phyloP scores from a whole-genome alignment of 1,140 invertebrate species.

The Lepidurus arcticus region DNA sequence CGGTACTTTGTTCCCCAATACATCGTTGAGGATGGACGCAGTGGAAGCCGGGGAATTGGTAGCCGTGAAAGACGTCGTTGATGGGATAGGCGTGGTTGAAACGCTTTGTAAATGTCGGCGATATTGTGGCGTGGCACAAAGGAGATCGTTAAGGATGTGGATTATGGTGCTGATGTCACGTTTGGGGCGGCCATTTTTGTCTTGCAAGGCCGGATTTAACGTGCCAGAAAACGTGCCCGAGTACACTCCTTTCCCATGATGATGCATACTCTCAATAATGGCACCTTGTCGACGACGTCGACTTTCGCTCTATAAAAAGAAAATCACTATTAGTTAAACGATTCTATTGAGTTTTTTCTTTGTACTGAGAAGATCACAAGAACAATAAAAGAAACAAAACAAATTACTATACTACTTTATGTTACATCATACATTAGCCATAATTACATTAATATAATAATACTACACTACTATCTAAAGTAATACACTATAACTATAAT shows the following conservation, averaged over 20 bases:
- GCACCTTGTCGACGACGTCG: slow-evolving; percentile 59
- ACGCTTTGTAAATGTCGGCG: slow-evolving; percentile 31
- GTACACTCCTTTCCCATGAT: slow-evolving; percentile 76
- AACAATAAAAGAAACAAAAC: neutral
- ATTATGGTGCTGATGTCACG: slow-evolving; percentile 90
- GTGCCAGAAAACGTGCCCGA: slow-evolving; percentile 62
- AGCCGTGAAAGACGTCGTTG: slow-evolving; percentile 20
- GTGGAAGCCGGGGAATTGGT: slow-evolving; percentile 25
- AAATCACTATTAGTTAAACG: slow-evolving; percentile 28
- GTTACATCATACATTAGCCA: neutral
- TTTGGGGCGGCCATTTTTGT: slow-evolving; percentile 79
- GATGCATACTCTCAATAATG: slow-evolving; percentile 87
- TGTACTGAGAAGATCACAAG: neutral
- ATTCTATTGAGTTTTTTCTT: too few species aligned
- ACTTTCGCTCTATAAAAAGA: slow-evolving; percentile 33
- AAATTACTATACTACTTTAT: neutral
- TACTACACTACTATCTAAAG: too few species aligned
- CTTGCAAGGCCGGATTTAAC: slow-evolving; percentile 86
- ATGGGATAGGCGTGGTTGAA: neutral
- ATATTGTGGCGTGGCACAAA: slow-evolving; percentile 71
- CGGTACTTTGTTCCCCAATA: neutral
- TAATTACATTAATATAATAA: neutral
- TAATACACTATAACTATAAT: too few species aligned
- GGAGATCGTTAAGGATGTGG: slow-evolving; percentile 87
- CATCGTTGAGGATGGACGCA: slow-evolving; percentile 6